phyloP scores from a whole-genome alignment of 2,797 vertebrate genomes.

The Cyprinella venusta region DNA sequence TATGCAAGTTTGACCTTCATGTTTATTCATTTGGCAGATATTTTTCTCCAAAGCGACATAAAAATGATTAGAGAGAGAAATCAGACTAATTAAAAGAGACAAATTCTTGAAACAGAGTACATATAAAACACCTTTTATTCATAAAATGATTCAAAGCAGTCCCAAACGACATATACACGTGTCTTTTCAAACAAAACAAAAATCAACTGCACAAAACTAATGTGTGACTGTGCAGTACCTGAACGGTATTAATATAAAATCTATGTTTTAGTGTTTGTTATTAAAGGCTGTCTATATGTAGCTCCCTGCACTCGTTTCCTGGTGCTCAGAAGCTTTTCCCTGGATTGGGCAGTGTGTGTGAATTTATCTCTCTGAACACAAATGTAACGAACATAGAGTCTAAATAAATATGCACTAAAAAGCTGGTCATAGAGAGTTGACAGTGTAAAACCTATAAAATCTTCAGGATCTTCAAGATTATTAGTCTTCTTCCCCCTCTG shows the following conservation, averaged over 20 bases:
- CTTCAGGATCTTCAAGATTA: constrained; percentile 52
- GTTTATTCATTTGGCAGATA: background rate
- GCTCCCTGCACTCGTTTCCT: constrained; percentile 72
- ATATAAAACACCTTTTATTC: constrained; percentile 84
- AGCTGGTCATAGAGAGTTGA: constrained; percentile 64
- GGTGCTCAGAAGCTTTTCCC: constrained; percentile 64
- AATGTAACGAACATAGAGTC: constrained; percentile 44
- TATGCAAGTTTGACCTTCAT: background rate
- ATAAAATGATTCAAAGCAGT: constrained; percentile 77
- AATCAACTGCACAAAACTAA: constrained; percentile 73
- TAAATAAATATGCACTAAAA: constrained; percentile 42
- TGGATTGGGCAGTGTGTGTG: constrained; percentile 38
- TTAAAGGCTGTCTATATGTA: constrained; percentile 55
- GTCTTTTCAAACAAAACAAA: constrained; percentile 68
- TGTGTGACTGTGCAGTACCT: constrained; percentile 71
- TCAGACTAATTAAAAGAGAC: constrained; percentile 28
- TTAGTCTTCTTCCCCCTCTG: constrained; percentile 88
- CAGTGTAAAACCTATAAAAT: constrained; percentile 56
- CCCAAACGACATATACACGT: constrained; percentile 80
- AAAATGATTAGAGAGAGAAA: background rate
- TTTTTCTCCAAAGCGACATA: background rate
- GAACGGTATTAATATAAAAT: constrained; percentile 81
- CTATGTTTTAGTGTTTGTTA: constrained; percentile 64
- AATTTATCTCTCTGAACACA: constrained; percentile 27
- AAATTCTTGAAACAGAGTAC: constrained; percentile 66